These are phyloP conservation scores for Scolanthus callimorphus DNA, from an alignment of 92 coral and sea anemone species.

Conservation along the genomic window DNA sequence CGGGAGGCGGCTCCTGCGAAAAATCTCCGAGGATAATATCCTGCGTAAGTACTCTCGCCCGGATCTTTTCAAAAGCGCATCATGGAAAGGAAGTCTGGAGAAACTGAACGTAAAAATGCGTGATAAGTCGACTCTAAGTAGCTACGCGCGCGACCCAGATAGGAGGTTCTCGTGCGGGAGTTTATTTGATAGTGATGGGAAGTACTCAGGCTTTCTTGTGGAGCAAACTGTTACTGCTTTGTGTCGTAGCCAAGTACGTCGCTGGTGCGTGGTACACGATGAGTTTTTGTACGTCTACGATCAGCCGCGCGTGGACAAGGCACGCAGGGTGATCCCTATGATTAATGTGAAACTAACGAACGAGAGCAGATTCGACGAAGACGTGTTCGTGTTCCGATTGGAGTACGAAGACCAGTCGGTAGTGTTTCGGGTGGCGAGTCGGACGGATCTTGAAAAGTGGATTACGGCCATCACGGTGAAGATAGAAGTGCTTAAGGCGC, in stretches of 20 bases:
- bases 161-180: slow-evolving; percentile 77
- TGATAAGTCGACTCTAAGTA: slow-evolving; percentile 17
- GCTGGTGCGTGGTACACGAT: slow-evolving; percentile 88
- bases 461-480: slow-evolving; percentile 83
- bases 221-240: slow-evolving; percentile 59
- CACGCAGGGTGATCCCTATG: slow-evolving; percentile 47
- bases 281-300: slow-evolving; percentile 62
- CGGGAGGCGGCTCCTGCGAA: slow-evolving; percentile 61
- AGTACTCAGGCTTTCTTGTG: slow-evolving; percentile 81
- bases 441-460: slow-evolving; percentile 92
- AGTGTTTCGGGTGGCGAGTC: slow-evolving; percentile 72
- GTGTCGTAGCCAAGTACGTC: slow-evolving; percentile 84
- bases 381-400: slow-evolving; percentile 62
- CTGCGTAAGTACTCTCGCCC: slow-evolving; percentile 67
- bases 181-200: slow-evolving; percentile 85
- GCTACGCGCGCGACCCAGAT: slow-evolving; percentile 17
- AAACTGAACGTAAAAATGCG: slow-evolving; percentile 58
- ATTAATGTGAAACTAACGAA: slow-evolving; percentile 53
- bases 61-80: slow-evolving; percentile 44
- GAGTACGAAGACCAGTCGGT: slow-evolving; percentile 53
- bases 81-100: slow-evolving; percentile 69
- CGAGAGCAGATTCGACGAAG: slow-evolving; percentile 44
- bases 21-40: slow-evolving; percentile 71
- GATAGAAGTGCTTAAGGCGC: slow-evolving; percentile 60
- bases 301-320: slow-evolving; percentile 52